Evolutionary conservation across 2,797 vertebrate genomes (phyloP), one percentile per base, ranked within the genome.

Genomic region (Myotis daubentonii): DNA sequence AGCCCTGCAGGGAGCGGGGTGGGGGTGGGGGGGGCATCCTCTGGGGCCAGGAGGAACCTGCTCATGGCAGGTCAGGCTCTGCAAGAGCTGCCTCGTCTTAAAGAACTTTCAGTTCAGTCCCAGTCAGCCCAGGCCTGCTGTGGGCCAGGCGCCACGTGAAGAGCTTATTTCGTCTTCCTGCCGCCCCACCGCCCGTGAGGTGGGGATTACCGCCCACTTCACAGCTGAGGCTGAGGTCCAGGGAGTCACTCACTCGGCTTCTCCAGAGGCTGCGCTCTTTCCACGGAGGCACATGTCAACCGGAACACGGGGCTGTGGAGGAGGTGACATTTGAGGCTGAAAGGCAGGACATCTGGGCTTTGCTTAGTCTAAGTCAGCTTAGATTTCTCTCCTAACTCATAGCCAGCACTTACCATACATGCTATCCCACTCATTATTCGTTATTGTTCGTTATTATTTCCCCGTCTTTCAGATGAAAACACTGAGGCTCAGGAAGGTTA

Each of bases 141-240:
- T 3, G 16, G 13, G 28, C 51, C 10, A 0, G 25, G 47, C 41
- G 20, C 65, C 9, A 15, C 0, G 0, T 5, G 38, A 17, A 5
- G 5, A 30, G 16, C 16, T 10, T 0, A 0, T n/a, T 47, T 17
- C 33, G 2, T 11, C 33, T 30, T 80, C 75, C 79, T 1, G 0
- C 72, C 13, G n/a, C 84, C 53, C n/a, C 9, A 2, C 79, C 44
- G 44, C 44, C 80, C 0, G 0, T 1, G 62, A 62, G 10, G 41
- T 38, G 36, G 20, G 7, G 4, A 30, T 30, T 51, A 20, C 9
- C 28, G 5, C 36, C 36, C 71, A 2, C 17, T 9, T 57, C 75
- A 53, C 17, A 3, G 5, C 1, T 17, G 51, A 70, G n/a, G 75
- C 76, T 1, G 5, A 36, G 49, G n/a, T 23, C 72, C 2, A 1